phyloP scores from a whole-genome alignment of 1,140 invertebrate genomes.

The Lerema accius region DNA sequence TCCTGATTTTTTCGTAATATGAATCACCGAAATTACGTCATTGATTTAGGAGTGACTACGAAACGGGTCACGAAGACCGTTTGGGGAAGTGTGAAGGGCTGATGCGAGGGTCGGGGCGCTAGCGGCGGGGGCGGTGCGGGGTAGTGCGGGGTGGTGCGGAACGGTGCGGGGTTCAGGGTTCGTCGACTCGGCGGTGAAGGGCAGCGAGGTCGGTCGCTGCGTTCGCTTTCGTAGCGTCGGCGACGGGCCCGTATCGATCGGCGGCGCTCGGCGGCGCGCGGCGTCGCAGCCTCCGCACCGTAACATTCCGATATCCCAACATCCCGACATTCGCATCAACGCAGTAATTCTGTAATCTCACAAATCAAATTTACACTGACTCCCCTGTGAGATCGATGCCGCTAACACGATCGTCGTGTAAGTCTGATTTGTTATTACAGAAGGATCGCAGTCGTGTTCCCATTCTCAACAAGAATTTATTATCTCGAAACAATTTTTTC shows the following conservation, averaged over 20 bases:
- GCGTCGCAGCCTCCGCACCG: slow-evolving; percentile 56
- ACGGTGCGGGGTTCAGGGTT: slow-evolving; percentile 56
- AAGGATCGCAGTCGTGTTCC: too few relatives aligned
- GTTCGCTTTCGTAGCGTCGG: slow-evolving; percentile 75
- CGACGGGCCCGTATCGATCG: slow-evolving; percentile 31
- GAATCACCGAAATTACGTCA: too few relatives aligned
- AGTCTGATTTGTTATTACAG: too few relatives aligned
- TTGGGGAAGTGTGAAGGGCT: slow-evolving; percentile 56
- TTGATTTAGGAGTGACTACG: slow-evolving; percentile 20
- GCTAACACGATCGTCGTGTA: too few relatives aligned
- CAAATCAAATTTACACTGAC: background rate
- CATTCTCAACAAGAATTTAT: too few relatives aligned
- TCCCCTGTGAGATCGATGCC: background rate
- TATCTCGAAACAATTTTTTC: too few relatives aligned
- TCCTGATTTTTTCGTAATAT: too few relatives aligned
- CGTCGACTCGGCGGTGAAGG: slow-evolving; percentile 76
- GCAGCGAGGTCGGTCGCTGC: slow-evolving; percentile 69
- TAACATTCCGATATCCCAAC: background rate
- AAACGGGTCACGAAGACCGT: slow-evolving; percentile 72
- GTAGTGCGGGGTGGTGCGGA: too few relatives aligned
- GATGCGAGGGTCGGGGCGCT: slow-evolving; percentile 37
- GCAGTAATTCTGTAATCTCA: background rate
- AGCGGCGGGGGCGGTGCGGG: too few relatives aligned
- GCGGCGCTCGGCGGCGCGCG: slow-evolving; percentile 47
- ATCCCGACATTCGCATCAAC: background rate